Evolutionary conservation across 1,140 invertebrate species (phyloP).

Genomic region (Lasioglossum albipes): DNA sequence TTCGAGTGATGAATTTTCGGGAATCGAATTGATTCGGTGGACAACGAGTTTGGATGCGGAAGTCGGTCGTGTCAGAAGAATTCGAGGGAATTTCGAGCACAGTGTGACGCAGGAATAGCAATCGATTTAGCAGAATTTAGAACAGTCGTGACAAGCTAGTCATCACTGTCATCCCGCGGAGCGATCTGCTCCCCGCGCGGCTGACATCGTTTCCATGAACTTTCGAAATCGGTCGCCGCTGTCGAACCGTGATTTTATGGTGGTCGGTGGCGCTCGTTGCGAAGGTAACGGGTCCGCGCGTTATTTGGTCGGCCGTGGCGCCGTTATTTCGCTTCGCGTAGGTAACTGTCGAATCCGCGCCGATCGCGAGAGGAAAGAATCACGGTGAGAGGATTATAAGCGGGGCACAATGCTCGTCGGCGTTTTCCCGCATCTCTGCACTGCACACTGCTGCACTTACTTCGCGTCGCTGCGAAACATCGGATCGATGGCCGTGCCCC

Average conservation of each 20-base stretch:
- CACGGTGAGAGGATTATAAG: conserved; percentile 12
- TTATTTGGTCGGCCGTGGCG: conserved; percentile 48
- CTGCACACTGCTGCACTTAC: not conserved
- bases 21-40: no score
- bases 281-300: conserved; percentile 55
- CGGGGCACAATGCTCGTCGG: not conserved
- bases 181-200: not conserved
- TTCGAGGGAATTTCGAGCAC: not conserved
- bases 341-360: conserved; percentile 29
- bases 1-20: no score
- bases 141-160: not conserved
- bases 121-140: not conserved
- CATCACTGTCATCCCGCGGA: not conserved
- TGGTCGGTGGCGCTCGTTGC: conserved; percentile 6
- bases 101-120: not conserved
- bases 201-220: conserved; percentile 30
- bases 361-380: conserved; percentile 15
- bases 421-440: not conserved
- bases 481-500: not conserved
- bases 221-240: conserved; percentile 23
- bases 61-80: no score
- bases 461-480: not conserved
- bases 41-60: no score
- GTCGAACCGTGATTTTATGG: conserved; percentile 2
- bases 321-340: conserved; percentile 39